These are phyloP conservation scores for Amorpha juglandis DNA, from an alignment of 2,888 invertebrate genomes.

Conservation along the genomic window DNA sequence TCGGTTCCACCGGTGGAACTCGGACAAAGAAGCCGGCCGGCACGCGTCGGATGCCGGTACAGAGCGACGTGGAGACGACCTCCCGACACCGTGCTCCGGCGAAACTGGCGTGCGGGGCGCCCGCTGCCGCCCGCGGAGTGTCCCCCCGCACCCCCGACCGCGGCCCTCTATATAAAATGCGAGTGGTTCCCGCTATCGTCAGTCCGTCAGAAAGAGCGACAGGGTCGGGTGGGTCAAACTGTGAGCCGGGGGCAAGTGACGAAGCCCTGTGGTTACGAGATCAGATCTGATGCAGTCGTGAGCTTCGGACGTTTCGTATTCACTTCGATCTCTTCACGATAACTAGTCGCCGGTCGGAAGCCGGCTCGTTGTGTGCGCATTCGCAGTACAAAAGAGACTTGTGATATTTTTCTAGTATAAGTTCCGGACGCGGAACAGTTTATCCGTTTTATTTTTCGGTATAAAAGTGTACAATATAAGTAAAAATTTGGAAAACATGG, in stretches of 20 bases:
- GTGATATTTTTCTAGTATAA: constrained; percentile 83
- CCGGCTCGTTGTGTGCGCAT: constrained; percentile 76
- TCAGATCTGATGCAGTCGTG: constrained; percentile 82
- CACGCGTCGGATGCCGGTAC: constrained; percentile 52
- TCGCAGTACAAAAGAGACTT: constrained; percentile 83
- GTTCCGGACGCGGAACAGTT: constrained; percentile 77
- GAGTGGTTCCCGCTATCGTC: constrained; percentile 67
- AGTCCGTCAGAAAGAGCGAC: constrained; percentile 81
- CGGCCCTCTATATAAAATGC: constrained; percentile 78
- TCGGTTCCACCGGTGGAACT: constrained; percentile 45
- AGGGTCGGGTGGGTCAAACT: constrained; percentile 78
- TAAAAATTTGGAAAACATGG: constrained; percentile 88
- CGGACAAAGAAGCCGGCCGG: constrained; percentile 83
- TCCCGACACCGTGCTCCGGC: constrained; percentile 51
- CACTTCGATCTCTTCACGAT: constrained; percentile 77
- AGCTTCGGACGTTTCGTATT: constrained; percentile 71
- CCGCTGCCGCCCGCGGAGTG: constrained; percentile 68
- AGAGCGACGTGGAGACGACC: constrained; percentile 58
- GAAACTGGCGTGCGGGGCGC: constrained; percentile 76
- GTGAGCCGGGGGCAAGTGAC: constrained; percentile 77
- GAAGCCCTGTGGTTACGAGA: constrained; percentile 83
- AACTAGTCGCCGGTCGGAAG: constrained; percentile 73
- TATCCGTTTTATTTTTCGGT: constrained; percentile 58
- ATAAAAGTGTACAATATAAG: constrained; percentile 84
- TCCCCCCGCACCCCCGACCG: constrained; percentile 69